A percentile compares a stretch with the other conserved stretches of the same genome.
These are phyloP conservation scores for Darevskia nairensis DNA, from an alignment of 2,797 vertebrate species.

Conservation along the genomic window DNA sequence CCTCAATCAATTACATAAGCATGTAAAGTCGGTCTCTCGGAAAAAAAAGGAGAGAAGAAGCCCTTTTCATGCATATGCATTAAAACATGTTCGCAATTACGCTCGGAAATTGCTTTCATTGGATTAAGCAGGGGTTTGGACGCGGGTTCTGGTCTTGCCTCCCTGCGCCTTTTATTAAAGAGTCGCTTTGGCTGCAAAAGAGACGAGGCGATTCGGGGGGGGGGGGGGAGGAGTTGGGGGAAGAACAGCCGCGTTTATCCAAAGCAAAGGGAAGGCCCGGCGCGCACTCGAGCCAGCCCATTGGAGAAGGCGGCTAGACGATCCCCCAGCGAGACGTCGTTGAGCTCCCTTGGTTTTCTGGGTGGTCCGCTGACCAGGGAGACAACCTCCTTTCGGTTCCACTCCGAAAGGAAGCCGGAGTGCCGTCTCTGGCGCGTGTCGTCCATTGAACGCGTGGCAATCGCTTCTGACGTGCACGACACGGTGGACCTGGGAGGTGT, in stretches of 20 bases:
- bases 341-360: background rate
- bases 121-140: conserved; percentile 90
- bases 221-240: background rate
- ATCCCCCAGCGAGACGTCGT: background rate
- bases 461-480: background rate
- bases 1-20: conserved; percentile 99
- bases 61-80: conserved; percentile 99
- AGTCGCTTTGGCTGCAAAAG: conserved; percentile 73
- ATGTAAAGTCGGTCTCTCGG: conserved; percentile 90
- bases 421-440: no score
- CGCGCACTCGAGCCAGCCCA: background rate
- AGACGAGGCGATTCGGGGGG: background rate
- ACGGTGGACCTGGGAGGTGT: no score
- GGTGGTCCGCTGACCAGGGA: background rate
- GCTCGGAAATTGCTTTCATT: conserved; percentile 99
- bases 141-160: conserved; percentile 82
- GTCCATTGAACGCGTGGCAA: background rate
- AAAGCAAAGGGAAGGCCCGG: background rate
- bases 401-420: background rate
- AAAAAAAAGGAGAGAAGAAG: conserved; percentile 81
- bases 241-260: background rate
- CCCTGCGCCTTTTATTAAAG: conserved; percentile 80
- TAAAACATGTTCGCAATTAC: conserved; percentile 99
- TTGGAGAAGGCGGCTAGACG: background rate
- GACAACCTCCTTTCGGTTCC: background rate